Conservation (phyloP, 2,797 vertebrate species). For the Hirundo rustica region DNA sequence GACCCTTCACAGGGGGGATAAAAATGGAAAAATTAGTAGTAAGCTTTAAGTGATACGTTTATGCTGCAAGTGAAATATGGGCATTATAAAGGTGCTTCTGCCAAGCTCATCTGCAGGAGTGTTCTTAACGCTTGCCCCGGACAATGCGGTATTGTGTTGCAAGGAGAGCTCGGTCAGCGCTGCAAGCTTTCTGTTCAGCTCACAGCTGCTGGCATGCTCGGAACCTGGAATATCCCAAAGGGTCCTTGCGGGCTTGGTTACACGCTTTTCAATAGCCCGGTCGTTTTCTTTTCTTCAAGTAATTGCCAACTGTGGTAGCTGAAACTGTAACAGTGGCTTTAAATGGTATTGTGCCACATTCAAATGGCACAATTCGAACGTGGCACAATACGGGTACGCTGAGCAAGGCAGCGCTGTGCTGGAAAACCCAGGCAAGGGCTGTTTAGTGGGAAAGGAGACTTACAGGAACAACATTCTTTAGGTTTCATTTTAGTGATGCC, state of each 20-base stretch:
- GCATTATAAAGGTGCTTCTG: not conserved
- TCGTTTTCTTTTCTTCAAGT: not conserved
- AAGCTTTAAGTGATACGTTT: not conserved
- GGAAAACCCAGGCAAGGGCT: not conserved
- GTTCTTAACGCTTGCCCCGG: rapidly evolving
- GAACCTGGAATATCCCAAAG: not conserved
- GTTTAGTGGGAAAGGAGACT: not conserved
- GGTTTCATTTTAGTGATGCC: not conserved
- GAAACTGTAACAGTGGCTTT: not conserved
- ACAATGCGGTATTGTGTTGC: not conserved
- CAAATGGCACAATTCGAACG: not conserved
- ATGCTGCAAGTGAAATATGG: not conserved
- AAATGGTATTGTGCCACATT: not conserved
- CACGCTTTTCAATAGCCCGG: not conserved
- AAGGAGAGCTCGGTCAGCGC: not conserved
- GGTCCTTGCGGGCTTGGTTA: not conserved
- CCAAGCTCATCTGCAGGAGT: not conserved
- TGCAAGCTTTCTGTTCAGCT: not conserved
- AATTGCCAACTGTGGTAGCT: not conserved
- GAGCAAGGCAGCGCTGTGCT: not conserved
- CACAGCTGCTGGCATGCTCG: not conserved
- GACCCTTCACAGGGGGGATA: rapidly evolving
- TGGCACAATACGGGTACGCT: not conserved
- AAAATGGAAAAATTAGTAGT: not conserved
- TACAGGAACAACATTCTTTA: not conserved